Conservation (phyloP, 2,113 vertebrate species). For the Rattus rattus region DNA sequence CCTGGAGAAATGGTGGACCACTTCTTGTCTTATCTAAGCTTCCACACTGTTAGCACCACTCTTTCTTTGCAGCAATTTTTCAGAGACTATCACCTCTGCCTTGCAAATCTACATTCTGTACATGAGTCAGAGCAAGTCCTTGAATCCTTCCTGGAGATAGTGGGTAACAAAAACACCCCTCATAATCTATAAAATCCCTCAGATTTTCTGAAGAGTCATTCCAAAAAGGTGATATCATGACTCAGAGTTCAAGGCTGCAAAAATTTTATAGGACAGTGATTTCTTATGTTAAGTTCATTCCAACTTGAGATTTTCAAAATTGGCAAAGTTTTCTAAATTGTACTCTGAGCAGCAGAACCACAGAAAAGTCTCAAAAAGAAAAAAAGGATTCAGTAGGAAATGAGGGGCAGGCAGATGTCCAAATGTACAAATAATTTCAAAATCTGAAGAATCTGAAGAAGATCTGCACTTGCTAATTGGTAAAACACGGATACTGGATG, state of each 20-base stretch:
- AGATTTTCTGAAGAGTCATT: background rate
- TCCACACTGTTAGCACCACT: too few relatives aligned
- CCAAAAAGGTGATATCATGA: background rate
- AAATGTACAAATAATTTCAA: background rate
- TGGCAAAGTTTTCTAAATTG: background rate
- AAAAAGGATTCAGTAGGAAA: background rate
- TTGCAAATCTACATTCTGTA: background rate
- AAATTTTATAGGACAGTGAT: too few relatives aligned
- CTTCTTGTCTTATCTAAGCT: background rate
- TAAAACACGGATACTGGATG: too few relatives aligned
- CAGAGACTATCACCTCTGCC: background rate
- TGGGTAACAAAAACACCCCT: background rate
- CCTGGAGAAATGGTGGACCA: background rate
- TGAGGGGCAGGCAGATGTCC: background rate
- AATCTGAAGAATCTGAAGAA: background rate
- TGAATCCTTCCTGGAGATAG: accelerated
- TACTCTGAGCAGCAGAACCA: background rate
- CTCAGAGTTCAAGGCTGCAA: background rate
- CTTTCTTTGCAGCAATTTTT: background rate
- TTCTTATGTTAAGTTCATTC: too few relatives aligned
- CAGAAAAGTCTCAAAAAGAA: background rate
- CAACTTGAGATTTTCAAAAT: background rate
- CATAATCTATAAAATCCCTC: background rate
- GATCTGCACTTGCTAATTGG: background rate
- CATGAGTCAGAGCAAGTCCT: accelerated